A percentile compares a stretch with the other conserved stretches of the same genome.
Conservation (phyloP, 1,140 invertebrate species). For the Cherax quadricarinatus region DNA sequence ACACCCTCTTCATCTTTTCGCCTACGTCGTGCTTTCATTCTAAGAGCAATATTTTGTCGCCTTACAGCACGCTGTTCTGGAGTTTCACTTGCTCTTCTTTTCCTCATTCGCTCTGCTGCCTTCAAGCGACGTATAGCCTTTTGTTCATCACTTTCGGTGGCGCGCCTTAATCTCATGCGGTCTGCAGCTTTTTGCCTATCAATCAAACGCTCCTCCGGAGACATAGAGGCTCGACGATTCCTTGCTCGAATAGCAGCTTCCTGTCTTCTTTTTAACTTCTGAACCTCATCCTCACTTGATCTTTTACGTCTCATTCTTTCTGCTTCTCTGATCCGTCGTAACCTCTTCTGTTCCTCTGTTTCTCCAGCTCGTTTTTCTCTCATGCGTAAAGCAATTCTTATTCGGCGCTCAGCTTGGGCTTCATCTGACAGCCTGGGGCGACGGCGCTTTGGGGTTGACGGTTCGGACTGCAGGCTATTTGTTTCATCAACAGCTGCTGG, state of each 20-base stretch:
- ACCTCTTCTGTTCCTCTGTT: slow-evolving; percentile 42
- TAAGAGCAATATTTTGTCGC: slow-evolving; percentile 55
- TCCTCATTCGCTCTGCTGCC: slow-evolving; percentile 63
- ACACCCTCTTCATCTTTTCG: slow-evolving; percentile 39
- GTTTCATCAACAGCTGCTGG: slow-evolving; percentile 61
- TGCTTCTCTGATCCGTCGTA: slow-evolving; percentile 56
- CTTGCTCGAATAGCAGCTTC: slow-evolving; percentile 53
- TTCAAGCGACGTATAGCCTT: slow-evolving; percentile 52
- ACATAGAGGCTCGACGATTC: slow-evolving; percentile 49
- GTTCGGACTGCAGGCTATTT: not conserved
- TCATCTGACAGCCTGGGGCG: slow-evolving; percentile 53
- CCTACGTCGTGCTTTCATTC: slow-evolving; percentile 56
- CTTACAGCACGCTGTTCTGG: slow-evolving; percentile 48
- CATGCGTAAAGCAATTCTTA: slow-evolving; percentile 59
- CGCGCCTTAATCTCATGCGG: slow-evolving; percentile 57
- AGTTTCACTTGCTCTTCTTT: slow-evolving; percentile 60
- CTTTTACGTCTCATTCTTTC: slow-evolving; percentile 63
- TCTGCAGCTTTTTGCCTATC: slow-evolving; percentile 57
- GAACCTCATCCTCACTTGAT: slow-evolving; percentile 31
- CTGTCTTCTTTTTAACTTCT: slow-evolving; percentile 37
- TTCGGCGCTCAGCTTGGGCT: slow-evolving; percentile 44
- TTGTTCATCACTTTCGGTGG: slow-evolving; percentile 56
- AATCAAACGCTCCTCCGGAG: slow-evolving; percentile 26
- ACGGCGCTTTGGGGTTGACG: slow-evolving; percentile 43
- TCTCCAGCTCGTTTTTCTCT: slow-evolving; percentile 62